Evolutionary conservation across 1,140 invertebrate species (phyloP).

Genomic region (Archegozetes longisetosus): DNA sequence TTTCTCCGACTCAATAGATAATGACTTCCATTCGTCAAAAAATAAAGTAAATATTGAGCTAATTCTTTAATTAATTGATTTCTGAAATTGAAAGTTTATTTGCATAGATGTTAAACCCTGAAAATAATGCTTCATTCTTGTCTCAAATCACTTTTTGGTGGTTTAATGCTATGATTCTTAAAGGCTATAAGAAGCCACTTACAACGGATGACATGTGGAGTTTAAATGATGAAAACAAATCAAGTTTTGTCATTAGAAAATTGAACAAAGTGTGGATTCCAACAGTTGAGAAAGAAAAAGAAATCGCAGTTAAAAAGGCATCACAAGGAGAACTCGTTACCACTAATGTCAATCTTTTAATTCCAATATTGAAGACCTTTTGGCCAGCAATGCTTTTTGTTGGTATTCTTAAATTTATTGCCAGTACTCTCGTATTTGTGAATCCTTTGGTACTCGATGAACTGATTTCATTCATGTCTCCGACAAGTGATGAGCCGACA

Average conservation of each 20-base stretch:
- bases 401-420: constrained; percentile 52
- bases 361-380: constrained; percentile 43
- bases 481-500: constrained; percentile 50
- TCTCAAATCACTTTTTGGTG: constrained; percentile 75
- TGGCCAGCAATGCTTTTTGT: constrained; percentile 68
- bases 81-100: too few relatives aligned
- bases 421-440: constrained; percentile 70
- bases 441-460: constrained; percentile 45
- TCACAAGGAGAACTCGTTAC: background rate
- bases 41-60: background rate
- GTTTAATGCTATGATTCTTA: constrained; percentile 48
- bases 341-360: constrained; percentile 1
- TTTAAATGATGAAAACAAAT: background rate
- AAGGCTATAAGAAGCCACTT: background rate
- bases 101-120: constrained; percentile 45
- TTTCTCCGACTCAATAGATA: constrained; percentile 43
- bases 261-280: background rate
- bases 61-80: background rate
- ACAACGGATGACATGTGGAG: constrained; percentile 1
- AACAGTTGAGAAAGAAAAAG: background rate
- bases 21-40: background rate
- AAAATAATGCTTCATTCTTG: constrained; percentile 66
- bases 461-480: constrained; percentile 11
- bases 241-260: background rate
- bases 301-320: too few relatives aligned